phyloP scores from a whole-genome alignment of 2,113 vertebrate species.

The Chaetodon auriga region DNA sequence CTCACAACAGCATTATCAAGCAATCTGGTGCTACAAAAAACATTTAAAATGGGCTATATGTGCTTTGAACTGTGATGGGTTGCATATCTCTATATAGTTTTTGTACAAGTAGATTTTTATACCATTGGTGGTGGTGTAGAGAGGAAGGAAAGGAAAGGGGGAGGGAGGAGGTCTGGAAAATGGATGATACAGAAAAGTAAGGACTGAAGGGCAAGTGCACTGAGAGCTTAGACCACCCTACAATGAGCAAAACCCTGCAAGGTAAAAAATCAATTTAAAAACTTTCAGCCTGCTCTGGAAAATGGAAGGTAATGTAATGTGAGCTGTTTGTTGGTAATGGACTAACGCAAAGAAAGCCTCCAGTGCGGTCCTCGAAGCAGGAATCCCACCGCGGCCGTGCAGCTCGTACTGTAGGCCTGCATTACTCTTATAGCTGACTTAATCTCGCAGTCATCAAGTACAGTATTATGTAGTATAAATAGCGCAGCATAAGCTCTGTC shows the following conservation, averaged over 20 bases:
- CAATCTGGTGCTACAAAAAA: not conserved
- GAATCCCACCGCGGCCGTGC: constrained; percentile 13
- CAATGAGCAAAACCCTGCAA: not conserved
- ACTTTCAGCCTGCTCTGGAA: constrained; percentile 26
- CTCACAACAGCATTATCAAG: not conserved
- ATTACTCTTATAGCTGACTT: constrained; percentile 45
- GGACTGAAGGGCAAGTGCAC: not conserved
- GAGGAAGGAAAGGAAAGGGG: not conserved
- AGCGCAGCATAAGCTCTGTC: constrained; percentile 49
- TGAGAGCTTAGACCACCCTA: not conserved
- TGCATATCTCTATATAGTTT: not conserved
- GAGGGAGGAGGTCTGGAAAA: not conserved
- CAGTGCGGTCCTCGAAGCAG: constrained; percentile 17
- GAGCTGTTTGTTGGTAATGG: not conserved
- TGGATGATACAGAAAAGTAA: constrained; percentile 5
- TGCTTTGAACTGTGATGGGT: not conserved
- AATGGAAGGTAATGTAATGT: constrained; percentile 5
- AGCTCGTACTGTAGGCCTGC: constrained; percentile 3
- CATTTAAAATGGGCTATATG: not conserved
- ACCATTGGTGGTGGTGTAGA: not conserved
- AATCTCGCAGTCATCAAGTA: constrained; percentile 69
- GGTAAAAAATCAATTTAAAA: constrained; percentile 31
- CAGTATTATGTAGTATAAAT: constrained; percentile 60
- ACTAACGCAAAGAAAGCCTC: constrained; percentile 1
- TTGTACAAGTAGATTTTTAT: not conserved